phyloP scores from a whole-genome alignment of 2,113 vertebrate species.

The Mionectes macconnelli region DNA sequence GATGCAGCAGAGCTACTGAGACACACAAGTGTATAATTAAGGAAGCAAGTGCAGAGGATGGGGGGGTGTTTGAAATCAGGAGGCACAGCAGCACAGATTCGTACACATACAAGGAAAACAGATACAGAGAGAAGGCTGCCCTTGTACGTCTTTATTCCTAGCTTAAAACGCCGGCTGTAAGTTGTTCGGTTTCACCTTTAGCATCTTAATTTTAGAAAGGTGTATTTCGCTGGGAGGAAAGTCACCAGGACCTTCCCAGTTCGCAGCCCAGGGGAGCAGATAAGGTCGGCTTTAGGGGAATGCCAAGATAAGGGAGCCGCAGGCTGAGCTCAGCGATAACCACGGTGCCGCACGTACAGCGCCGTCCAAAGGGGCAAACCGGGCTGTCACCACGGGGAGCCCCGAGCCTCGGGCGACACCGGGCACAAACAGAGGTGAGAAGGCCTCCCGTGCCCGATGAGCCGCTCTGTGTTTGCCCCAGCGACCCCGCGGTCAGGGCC shows the following conservation, averaged over 20 bases:
- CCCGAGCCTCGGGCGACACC: too few species aligned
- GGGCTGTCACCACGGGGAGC: too few species aligned
- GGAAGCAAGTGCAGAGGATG: not conserved
- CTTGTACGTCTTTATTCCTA: not conserved
- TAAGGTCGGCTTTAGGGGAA: not conserved
- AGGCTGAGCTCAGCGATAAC: not conserved
- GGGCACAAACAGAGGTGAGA: too few species aligned
- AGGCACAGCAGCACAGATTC: not conserved
- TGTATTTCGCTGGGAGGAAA: not conserved
- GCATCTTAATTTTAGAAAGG: too few species aligned
- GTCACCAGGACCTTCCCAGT: not conserved
- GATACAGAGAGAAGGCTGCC: not conserved
- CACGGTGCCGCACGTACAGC: conserved; percentile 46
- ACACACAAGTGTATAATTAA: not conserved
- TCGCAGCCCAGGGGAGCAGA: rapidly evolving
- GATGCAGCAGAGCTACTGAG: not conserved
- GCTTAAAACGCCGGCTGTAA: not conserved
- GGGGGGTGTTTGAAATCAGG: not conserved
- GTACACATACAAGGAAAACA: not conserved
- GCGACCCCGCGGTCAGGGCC: not conserved
- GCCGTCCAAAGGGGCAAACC: not conserved
- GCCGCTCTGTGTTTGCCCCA: not conserved
- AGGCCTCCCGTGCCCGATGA: not conserved
- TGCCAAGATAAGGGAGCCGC: not conserved
- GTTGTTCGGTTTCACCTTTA: not conserved